These are phyloP conservation scores for Hepsetus odoe DNA, from an alignment of 2,113 vertebrate genomes.

Conservation along the genomic window DNA sequence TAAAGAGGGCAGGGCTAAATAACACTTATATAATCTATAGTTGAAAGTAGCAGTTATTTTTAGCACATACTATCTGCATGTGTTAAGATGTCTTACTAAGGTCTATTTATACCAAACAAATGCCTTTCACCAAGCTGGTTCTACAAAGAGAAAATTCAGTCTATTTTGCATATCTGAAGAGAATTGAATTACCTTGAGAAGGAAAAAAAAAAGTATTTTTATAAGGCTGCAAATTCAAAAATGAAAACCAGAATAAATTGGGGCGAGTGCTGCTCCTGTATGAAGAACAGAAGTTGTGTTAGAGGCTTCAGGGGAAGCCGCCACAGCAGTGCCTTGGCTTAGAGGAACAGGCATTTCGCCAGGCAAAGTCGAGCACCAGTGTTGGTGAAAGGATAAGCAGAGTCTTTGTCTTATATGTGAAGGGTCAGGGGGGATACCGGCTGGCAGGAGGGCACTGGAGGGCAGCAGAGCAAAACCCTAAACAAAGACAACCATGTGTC, in stretches of 20 bases:
- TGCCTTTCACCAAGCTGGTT: constrained; percentile 92
- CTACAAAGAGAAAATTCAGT: constrained; percentile 66
- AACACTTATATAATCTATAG: constrained; percentile 64
- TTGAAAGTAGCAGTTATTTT: constrained; percentile 60
- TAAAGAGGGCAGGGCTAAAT: constrained; percentile 68
- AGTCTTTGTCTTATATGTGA: constrained; percentile 54
- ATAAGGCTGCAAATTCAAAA: constrained; percentile 80
- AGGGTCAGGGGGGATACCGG: constrained; percentile 44
- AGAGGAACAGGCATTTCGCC: constrained; percentile 50
- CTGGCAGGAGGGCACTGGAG: constrained; percentile 61
- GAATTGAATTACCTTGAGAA: constrained; percentile 79
- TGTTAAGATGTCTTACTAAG: constrained; percentile 63
- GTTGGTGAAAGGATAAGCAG: constrained; percentile 87
- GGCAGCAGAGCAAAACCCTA: constrained; percentile 58
- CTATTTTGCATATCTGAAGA: constrained; percentile 77
- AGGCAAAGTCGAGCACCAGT: constrained; percentile 63
- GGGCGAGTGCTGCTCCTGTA: constrained; percentile 21
- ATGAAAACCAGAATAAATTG: constrained; percentile 56
- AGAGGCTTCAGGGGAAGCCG: constrained; percentile 61
- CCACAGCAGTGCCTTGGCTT: constrained; percentile 80
- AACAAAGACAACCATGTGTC: neutral
- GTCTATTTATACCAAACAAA: constrained; percentile 61
- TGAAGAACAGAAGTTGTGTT: constrained; percentile 9
- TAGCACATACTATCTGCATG: constrained; percentile 68
- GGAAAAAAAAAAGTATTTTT: constrained; percentile 70